Evolutionary conservation across 2,113 vertebrate species (phyloP), one percentile per base, ranked within the genome.

Genomic region (Acrocephalus kingi): DNA sequence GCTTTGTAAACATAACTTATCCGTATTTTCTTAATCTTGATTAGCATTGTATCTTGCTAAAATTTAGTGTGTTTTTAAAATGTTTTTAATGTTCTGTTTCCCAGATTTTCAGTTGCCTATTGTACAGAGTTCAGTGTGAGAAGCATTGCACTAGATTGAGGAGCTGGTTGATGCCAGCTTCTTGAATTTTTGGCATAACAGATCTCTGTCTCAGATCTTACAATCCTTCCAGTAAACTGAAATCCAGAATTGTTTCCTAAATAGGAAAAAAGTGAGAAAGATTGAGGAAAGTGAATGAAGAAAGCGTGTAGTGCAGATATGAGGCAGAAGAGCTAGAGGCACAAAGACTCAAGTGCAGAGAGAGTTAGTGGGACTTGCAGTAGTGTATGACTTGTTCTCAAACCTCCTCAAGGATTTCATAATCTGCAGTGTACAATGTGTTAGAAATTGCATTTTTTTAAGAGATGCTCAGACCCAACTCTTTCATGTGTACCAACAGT

Each of bases 151-250:
- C 43, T 52, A 45, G 19, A 49, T 59, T 33, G 79, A 48, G 75
- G 28, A 72, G 55, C 28, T 95, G 33, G 21, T 41, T 72, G 51
- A 17, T 88, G 85, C 83, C 67, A 94, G 27, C 21, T 88, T 18
- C 33, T 62, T 88, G 33, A 55, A 83, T 88, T 93, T 90, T 92
- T 94, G 71, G 20, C 78, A 25, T 88, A 93, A 78, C 59, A 92
- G 58, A 86, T 82, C 59, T 90, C 20, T 92, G 35, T 92, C 88
- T 83, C 18, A 5, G 33, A 56, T 90, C 51, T 69, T 69, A 64
- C 5, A 88, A 11, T 88, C 28, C 49, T 90, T 86, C 87, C 43
- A 69, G 75, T 90, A 85, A 75, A 83, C 10, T 93, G 71, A 87
- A 58, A 33, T 75, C 51, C 54, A 31, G n/a, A 52, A 49, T 59